Conservation (phyloP, 2,113 vertebrate species). For the Charina bottae region DNA sequence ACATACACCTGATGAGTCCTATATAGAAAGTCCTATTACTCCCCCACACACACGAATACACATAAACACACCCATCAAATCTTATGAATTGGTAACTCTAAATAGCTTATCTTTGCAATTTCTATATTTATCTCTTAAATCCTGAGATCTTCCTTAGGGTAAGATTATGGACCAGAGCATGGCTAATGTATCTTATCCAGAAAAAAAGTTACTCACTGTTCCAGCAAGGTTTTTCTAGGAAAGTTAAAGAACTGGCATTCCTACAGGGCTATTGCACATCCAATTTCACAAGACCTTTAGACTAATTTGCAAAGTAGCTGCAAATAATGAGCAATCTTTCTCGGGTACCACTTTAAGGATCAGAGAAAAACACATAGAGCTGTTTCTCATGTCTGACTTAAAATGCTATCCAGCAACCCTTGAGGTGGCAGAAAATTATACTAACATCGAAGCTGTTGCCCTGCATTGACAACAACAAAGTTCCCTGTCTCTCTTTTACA, state of each 20-base stretch:
- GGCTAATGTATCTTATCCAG: neutral
- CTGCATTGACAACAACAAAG: neutral
- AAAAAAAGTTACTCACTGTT: neutral
- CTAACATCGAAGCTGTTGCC: neutral
- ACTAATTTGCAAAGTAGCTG: neutral
- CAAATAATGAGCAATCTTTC: neutral
- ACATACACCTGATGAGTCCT: neutral
- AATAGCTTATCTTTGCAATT: neutral
- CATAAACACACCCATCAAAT: neutral
- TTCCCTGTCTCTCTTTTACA: neutral
- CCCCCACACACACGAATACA: no score
- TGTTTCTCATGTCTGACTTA: neutral
- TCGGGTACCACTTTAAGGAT: neutral
- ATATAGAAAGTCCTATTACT: conserved; percentile 11
- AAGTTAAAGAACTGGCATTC: neutral
- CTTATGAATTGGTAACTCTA: neutral
- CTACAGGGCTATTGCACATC: neutral
- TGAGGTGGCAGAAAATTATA: neutral
- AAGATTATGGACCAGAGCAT: neutral
- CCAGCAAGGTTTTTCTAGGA: neutral
- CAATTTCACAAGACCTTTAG: neutral
- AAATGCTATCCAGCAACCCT: neutral
- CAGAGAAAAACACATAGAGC: neutral
- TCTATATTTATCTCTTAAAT: neutral
- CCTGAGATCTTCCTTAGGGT: neutral